These are phyloP conservation scores for Chionis minor DNA, from an alignment of 2,113 vertebrate genomes.

Conservation along the genomic window DNA sequence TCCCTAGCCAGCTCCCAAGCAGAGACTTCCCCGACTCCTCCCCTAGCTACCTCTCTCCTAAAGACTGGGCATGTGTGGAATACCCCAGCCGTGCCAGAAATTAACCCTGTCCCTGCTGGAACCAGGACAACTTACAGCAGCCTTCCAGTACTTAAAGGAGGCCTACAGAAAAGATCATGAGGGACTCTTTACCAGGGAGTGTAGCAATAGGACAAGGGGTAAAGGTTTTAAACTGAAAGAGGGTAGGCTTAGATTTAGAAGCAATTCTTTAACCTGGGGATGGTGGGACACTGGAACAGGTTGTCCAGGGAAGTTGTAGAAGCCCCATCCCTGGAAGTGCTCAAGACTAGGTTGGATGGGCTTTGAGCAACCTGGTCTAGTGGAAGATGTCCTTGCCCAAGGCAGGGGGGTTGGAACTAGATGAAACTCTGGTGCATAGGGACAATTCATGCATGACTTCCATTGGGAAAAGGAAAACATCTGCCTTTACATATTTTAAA, in stretches of 20 bases:
- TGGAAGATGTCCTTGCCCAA: background rate
- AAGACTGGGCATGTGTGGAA: no score
- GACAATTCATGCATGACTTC: background rate
- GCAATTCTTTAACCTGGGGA: background rate
- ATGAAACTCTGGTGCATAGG: background rate
- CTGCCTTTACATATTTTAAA: background rate
- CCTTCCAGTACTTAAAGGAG: background rate
- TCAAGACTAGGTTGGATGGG: background rate
- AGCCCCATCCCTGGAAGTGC: background rate
- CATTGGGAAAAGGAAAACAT: background rate
- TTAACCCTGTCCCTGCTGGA: no score
- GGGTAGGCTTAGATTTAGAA: background rate
- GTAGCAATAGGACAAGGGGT: background rate
- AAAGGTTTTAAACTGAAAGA: background rate
- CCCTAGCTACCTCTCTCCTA: no score
- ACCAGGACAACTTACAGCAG: background rate
- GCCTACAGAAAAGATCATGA: background rate
- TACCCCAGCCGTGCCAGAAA: no score
- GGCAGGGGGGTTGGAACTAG: background rate
- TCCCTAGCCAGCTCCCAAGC: no score
- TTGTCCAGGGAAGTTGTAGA: background rate
- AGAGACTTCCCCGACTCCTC: no score
- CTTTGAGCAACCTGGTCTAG: background rate
- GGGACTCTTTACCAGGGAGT: background rate
- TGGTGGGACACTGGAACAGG: background rate